These are phyloP conservation scores for Chloroceryle aenea DNA, from an alignment of 2,113 vertebrate species.

Conservation along the genomic window DNA sequence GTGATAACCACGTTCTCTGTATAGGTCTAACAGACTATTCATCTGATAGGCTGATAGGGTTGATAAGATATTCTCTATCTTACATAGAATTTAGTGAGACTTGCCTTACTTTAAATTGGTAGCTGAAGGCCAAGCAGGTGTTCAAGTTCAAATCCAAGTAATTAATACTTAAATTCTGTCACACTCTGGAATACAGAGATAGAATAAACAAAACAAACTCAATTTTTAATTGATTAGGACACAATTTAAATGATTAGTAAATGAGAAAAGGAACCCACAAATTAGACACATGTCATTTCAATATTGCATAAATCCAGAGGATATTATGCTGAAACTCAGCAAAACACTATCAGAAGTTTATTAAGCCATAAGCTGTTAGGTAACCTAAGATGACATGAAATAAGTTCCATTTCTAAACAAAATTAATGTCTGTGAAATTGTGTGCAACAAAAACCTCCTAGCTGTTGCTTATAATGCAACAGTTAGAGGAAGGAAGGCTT, in stretches of 20 bases:
- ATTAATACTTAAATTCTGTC: not conserved
- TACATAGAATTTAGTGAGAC: not conserved
- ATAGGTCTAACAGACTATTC: not conserved
- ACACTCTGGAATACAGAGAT: not conserved
- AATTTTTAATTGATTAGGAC: not conserved
- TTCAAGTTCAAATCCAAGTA: not conserved
- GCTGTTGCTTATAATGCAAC: not conserved
- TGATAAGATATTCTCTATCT: not conserved
- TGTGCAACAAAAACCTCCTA: not conserved
- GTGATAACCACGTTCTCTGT: not conserved
- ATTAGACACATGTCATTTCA: not conserved
- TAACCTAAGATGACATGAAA: not conserved
- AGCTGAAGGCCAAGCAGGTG: not conserved
- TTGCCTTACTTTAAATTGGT: not conserved
- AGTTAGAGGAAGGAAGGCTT: not conserved
- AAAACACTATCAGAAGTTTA: not conserved
- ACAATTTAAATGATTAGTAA: not conserved
- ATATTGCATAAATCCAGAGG: not conserved
- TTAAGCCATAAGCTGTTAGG: not conserved
- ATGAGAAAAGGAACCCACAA: not conserved
- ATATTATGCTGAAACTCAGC: not conserved
- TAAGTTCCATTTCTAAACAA: not conserved
- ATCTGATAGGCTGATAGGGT: not conserved
- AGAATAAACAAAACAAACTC: not conserved
- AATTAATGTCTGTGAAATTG: not conserved